These are phyloP conservation scores for Drosophila parabipectinata DNA, from an alignment of 1,140 invertebrate genomes.

Conservation along the genomic window DNA sequence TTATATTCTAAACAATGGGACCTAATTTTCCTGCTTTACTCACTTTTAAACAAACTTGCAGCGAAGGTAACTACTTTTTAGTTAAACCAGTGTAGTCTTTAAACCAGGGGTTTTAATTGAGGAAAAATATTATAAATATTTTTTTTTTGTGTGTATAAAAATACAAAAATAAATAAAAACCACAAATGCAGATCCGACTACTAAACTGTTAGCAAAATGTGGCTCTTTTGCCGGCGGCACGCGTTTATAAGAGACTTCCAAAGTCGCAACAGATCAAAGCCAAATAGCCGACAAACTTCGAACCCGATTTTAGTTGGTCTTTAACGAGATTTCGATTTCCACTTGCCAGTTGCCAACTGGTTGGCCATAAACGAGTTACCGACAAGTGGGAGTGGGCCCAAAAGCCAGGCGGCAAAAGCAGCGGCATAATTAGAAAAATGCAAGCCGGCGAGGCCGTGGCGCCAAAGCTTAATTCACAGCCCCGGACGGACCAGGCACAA, in stretches of 20 bases:
- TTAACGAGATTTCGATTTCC: conserved; percentile 70
- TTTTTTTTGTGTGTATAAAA: not conserved
- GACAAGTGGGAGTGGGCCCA: conserved; percentile 66
- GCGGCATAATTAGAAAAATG: conserved; percentile 53
- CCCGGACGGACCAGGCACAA: conserved; percentile 50
- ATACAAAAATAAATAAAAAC: conserved; percentile 29
- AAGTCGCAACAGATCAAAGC: conserved; percentile 60
- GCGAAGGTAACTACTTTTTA: too few species aligned
- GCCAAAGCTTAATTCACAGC: conserved; percentile 60
- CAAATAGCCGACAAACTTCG: conserved; percentile 42
- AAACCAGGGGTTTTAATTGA: too few species aligned
- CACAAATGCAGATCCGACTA: not conserved
- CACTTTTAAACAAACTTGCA: too few species aligned
- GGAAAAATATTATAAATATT: too few species aligned
- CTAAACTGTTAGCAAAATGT: conserved; percentile 24
- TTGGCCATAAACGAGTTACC: conserved; percentile 51
- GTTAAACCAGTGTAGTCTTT: too few species aligned
- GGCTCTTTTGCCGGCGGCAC: conserved; percentile 56
- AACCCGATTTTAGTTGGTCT: conserved; percentile 46
- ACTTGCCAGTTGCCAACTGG: conserved; percentile 18
- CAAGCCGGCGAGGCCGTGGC: conserved; percentile 38
- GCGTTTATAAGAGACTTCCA: conserved; percentile 60
- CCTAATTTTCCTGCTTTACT: too few species aligned
- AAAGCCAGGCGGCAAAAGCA: conserved; percentile 13
- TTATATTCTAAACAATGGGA: too few species aligned